Evolutionary conservation across 1,140 invertebrate genomes (phyloP), one percentile per base, ranked within the genome.

Genomic region (Pogonomyrmex californicus): DNA sequence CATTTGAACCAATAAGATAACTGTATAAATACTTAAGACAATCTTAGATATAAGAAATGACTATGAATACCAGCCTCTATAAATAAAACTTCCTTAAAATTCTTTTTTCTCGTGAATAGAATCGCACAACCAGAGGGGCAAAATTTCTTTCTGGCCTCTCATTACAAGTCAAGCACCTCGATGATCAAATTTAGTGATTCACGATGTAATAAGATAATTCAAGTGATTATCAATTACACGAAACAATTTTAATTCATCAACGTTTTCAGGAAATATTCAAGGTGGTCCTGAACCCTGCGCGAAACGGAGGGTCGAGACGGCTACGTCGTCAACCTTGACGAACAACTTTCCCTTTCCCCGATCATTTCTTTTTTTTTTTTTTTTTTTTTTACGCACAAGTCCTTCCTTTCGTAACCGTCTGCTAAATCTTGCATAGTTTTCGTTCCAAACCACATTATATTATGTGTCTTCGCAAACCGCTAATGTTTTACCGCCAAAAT

Each of bases 271-370:
- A 79, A 79, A 63, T 41, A 9, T 36, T 44, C 30, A 63, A 79
- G 4, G 10, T n/a, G 62, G 17, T 79, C 17, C 63, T 66, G 62
- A 66, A 68, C 54, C 56, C 17, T 60, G 23, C 10, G 14, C 30
- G 5, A 71, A 51, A 71, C 7, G 47, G 47, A 66, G 62, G 49
- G 12, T 54, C 49, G 14, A 58, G 73, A 86, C 23, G 23, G 23
- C 23, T 23, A 30, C 6, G 47, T 56, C 30, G 77, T 56, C 63
- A 82, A 78, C 65, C 87, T 73, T 76, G 87, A 77, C 88, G 54
- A 71, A 86, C 76, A 86, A 86, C 88, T 89, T 89, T 89, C 73
- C 87, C 68, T 88, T 89, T 82, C 87, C 75, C 44, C 68, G 54
- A 56, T 70, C 60, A 66, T 82, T 85, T n/a, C 30, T 65, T 63